Evolutionary conservation across 2,113 vertebrate genomes (phyloP).

Genomic region (Taxidea taxus): DNA sequence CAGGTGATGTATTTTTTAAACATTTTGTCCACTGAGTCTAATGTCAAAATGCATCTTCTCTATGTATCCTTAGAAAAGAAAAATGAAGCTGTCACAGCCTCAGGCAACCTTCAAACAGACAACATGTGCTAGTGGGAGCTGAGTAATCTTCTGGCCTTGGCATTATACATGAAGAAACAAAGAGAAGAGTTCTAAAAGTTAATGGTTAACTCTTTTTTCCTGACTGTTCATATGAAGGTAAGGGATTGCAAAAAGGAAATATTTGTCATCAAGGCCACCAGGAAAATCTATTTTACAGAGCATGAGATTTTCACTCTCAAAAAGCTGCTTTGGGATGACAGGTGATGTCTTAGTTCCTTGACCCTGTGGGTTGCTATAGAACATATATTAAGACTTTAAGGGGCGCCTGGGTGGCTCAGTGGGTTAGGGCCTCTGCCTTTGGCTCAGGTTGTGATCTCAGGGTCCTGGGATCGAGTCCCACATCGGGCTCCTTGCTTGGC

Average conservation of each 20-base stretch:
- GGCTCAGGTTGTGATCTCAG: too few relatives aligned
- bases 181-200: neutral
- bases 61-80: neutral
- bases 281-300: neutral
- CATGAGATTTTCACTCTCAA: neutral
- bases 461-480: too few relatives aligned
- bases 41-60: neutral
- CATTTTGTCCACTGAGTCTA: neutral
- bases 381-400: neutral
- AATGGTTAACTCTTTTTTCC: neutral
- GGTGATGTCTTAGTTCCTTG: neutral
- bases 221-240: neutral
- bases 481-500: too few relatives aligned
- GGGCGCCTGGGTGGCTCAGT: too few relatives aligned
- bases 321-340: neutral
- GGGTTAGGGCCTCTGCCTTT: too few relatives aligned
- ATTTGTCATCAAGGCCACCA: neutral
- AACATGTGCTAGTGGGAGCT: neutral
- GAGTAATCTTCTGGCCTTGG: neutral
- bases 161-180: neutral
- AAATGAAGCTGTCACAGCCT: neutral
- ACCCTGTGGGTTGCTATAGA: neutral
- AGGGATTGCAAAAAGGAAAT: slow-evolving; percentile 22
- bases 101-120: neutral
- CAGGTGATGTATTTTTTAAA: neutral